Percentiles rank a stretch among this genome's conserved stretches.
These are phyloP conservation scores for Dryadula phaetusa DNA, from an alignment of 2,888 invertebrate genomes.

Conservation along the genomic window DNA sequence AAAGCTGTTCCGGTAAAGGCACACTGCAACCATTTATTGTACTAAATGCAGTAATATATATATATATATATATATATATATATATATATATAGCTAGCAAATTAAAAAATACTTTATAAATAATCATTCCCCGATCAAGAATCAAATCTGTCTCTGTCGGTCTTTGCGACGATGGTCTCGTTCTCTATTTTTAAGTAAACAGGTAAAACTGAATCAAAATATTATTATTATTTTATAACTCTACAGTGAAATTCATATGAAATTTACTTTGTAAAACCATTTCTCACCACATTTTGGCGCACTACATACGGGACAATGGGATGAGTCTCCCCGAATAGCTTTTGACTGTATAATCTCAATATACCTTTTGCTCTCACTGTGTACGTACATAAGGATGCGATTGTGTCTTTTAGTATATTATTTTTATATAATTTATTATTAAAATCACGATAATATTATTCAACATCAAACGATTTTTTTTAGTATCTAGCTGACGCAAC, in stretches of 20 bases:
- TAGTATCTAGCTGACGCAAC: too few relatives aligned
- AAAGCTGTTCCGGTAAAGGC: too few relatives aligned
- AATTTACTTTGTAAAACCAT: neutral
- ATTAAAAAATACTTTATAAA: too few relatives aligned
- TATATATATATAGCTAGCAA: too few relatives aligned
- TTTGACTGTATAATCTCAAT: conserved; percentile 12
- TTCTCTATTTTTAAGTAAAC: too few relatives aligned
- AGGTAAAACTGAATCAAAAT: neutral
- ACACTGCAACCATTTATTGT: too few relatives aligned
- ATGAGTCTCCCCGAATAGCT: conserved; percentile 12
- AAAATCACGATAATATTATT: too few relatives aligned
- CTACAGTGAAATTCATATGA: neutral
- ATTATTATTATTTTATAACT: conserved; percentile 9
- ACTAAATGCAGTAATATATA: too few relatives aligned
- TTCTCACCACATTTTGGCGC: neutral
- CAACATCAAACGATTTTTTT: too few relatives aligned
- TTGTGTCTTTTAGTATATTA: neutral
- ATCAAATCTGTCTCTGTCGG: neutral
- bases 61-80: too few relatives aligned
- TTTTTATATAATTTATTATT: too few relatives aligned
- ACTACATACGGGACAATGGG: neutral
- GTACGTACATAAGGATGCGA: neutral
- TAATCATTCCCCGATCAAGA: too few relatives aligned
- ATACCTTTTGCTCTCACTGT: neutral
- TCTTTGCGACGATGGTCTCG: neutral